Evolutionary conservation across 2,888 invertebrate species (phyloP).

Genomic region (Drosophila bunnanda): DNA sequence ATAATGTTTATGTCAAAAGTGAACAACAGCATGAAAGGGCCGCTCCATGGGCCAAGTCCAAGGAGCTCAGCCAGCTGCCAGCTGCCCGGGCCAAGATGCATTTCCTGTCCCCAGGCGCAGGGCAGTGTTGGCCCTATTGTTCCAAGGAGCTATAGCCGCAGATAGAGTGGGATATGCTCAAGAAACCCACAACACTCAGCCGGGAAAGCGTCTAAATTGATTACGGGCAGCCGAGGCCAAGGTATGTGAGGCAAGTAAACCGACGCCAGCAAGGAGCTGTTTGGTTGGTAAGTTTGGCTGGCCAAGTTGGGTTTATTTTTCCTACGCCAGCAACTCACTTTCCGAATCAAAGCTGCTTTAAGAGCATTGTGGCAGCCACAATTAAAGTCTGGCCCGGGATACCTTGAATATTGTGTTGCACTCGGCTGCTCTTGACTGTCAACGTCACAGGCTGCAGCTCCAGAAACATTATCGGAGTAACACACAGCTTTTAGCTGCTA

Average conservation of each 20-base stretch:
- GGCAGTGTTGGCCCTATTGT: conserved; percentile 51
- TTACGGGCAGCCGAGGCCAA: conserved; percentile 55
- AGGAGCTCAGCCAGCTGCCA: conserved; percentile 24
- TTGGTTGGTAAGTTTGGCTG: neutral
- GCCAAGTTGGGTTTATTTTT: neutral
- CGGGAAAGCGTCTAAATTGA: conserved; percentile 65
- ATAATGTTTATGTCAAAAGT: conserved; percentile 79
- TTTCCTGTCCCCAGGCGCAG: conserved; percentile 41
- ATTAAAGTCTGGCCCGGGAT: conserved; percentile 45
- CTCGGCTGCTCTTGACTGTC: conserved; percentile 46
- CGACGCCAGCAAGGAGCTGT: neutral
- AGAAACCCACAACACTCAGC: conserved; percentile 48
- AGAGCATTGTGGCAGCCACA: conserved; percentile 23
- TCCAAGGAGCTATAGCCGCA: conserved; percentile 52
- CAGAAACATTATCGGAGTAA: conserved; percentile 27
- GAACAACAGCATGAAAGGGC: conserved; percentile 69
- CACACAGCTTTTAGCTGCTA: conserved; percentile 64
- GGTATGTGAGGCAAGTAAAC: conserved; percentile 33
- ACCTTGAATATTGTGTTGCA: conserved; percentile 40
- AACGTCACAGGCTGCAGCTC: conserved; percentile 11
- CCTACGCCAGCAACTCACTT: neutral
- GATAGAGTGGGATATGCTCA: conserved; percentile 45
- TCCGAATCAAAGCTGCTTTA: conserved; percentile 17
- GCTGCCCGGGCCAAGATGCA: conserved; percentile 35
- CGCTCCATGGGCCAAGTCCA: conserved; percentile 32